Evolutionary conservation across 2,888 invertebrate species (phyloP), one percentile per base, ranked within the genome.

Genomic region (Polylopha cassiicola): DNA sequence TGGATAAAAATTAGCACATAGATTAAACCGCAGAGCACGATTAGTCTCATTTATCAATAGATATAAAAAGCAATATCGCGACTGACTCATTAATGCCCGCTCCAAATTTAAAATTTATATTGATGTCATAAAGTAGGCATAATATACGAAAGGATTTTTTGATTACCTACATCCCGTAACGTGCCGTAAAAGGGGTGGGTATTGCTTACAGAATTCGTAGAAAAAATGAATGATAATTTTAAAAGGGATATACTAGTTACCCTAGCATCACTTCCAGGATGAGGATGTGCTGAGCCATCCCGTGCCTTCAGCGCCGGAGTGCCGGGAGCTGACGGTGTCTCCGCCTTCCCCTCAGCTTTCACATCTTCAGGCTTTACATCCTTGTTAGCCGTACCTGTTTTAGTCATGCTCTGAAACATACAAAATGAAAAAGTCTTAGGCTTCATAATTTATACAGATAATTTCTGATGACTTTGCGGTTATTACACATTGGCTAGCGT

Each of bases 211-310:
- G 9, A 8, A 7, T 13, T 18, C 16, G 26, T 31, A 16, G 22
- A 30, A 21, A 6, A 7, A 20, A 24, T 8, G 20, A 14, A 9
- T 14, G n/a, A 6, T 18, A 2, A n/a, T 20, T 23, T 7, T 3
- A 41, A 38, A 13, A 8, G 18, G 15, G 2, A 14, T n/a, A 23
- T 10, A 32, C 8, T 20, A 34, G 55, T 45, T 62, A 87, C 87
- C 63, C 71, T 73, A 2, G 77, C 69, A 49, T 87, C 84, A 55
- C 89, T 89, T 29, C 91, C 90, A 48, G 88, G 69, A 73, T 91
- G 89, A 2, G 89, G 90, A 81, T 92, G 91, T 0, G 92, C 92
- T 1, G 91, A 91, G 6, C 91, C 91, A 59, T 92, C 92, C 56
- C 82, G 86, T 23, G 87, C 81, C 57, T 87, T 87, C 29, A 77